phyloP scores from a whole-genome alignment of 1,140 invertebrate species.

The Cryptotermes secundus region DNA sequence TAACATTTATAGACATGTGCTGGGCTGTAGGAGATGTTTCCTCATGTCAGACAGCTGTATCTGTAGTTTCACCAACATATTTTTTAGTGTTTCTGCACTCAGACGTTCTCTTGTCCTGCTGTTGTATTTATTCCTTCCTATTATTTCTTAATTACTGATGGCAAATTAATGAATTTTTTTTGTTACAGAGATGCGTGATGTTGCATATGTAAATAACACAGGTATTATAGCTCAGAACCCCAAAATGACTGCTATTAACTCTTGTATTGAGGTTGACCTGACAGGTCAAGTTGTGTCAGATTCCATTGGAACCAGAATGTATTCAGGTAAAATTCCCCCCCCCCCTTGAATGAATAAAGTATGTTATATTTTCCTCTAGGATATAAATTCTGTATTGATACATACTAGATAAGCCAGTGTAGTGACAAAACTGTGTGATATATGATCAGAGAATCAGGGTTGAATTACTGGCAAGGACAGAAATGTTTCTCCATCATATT shows the following conservation, averaged over 20 bases:
- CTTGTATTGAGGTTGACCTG: conserved; percentile 94
- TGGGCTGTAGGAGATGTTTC: too few relatives aligned
- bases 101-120: too few relatives aligned
- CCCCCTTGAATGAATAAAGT: background rate
- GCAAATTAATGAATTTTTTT: conserved; percentile 23
- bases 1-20: background rate
- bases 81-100: too few relatives aligned
- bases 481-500: too few relatives aligned
- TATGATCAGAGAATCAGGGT: too few relatives aligned
- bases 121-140: too few relatives aligned
- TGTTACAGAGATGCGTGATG: conserved; percentile 76
- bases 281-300: conserved; percentile 91
- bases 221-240: conserved; percentile 80
- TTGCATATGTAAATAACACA: conserved; percentile 84
- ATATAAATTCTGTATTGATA: too few relatives aligned
- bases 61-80: background rate
- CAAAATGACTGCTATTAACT: conserved; percentile 94
- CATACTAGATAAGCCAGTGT: too few relatives aligned
- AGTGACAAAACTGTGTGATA: too few relatives aligned
- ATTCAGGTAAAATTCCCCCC: conserved; percentile 67
- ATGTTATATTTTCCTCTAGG: too few relatives aligned
- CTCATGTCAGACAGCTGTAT: background rate
- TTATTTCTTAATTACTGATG: too few relatives aligned
- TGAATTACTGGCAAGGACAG: too few relatives aligned
- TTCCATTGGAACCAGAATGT: conserved; percentile 90